phyloP scores from a whole-genome alignment of 2,113 vertebrate genomes.

The Python bivittatus region DNA sequence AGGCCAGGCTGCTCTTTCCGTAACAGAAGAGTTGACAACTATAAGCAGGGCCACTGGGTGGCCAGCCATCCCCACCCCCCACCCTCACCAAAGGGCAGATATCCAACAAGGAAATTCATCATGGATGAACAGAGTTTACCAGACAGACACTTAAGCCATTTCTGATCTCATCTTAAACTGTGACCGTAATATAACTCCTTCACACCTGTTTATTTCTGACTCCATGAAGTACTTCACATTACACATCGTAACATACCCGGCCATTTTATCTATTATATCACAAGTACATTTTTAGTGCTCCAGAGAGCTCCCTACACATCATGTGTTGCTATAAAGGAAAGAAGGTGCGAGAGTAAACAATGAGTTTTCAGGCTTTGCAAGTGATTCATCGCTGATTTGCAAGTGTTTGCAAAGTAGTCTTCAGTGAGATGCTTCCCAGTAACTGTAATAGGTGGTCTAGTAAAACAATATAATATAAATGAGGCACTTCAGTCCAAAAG shows the following conservation, averaged over 20 bases:
- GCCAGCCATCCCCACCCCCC: neutral
- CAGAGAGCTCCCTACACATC: neutral
- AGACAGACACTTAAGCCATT: neutral
- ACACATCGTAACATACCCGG: too few species aligned
- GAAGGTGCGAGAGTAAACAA: neutral
- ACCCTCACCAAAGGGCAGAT: neutral
- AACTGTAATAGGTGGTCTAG: neutral
- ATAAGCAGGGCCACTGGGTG: neutral
- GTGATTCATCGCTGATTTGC: neutral
- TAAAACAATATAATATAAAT: neutral
- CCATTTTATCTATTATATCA: neutral
- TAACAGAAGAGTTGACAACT: neutral
- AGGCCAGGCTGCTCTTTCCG: neutral
- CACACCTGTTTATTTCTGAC: neutral
- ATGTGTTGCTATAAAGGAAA: neutral
- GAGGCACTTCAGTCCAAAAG: neutral
- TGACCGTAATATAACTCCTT: neutral
- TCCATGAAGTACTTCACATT: neutral
- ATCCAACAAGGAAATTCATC: neutral
- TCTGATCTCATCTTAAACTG: neutral
- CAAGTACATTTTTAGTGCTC: neutral
- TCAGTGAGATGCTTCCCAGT: neutral
- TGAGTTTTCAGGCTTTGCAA: neutral
- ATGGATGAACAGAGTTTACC: neutral
- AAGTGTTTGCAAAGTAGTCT: neutral